Base-by-base conservation (phyloP, 2,113 vertebrate genomes). In the Brachyhypopomus gauderio region DNA sequence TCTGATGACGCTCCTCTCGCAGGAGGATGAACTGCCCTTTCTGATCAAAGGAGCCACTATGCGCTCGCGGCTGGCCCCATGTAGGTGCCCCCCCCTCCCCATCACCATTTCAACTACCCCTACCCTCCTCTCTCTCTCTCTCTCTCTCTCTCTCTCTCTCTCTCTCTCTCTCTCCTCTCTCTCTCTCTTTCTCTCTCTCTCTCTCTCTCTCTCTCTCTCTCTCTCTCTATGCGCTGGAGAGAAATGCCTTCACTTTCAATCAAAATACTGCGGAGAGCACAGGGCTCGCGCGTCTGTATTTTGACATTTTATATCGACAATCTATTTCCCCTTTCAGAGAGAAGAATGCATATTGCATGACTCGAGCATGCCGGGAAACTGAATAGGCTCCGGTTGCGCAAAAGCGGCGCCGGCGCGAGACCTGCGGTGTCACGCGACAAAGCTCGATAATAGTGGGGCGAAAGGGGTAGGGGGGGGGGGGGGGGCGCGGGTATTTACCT, bases 31-130 rank as follows among this genome's bases (percentile, higher is more conserved):
- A 85, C 85, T 87, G 88, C 87, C 80, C 91, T 90, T 91, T 88
- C 85, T 90, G 87, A 90, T 93, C 91, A 91, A 93, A 92, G 89
- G 80, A 56, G 9, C 78, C 77, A 67, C 84, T 88, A 60, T 85
- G 85, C 87, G 45, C 45, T 52, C 45, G 45, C 45, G 45, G 45
- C 87, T 83, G 88, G 88, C 74, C 87, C 76, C 86, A 85, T 78
- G 85, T 81, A 81, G 85, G 84, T 72, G 79, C 45, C 45, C 45
- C 45, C 45, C 45, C 45, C 45, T 52, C 45, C 45, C 45, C 45
- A 52, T 52, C 41, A 63, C 22, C 60, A 36, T 73, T 56, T 56
- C 48, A 30, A 30, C 4, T 73, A 3, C 84, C 78, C 88, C 87
- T 86, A 83, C 87, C 84, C 83, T 48, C 63, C 75, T 8, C 30